Conservation (phyloP, 2,797 vertebrate species). For the Gambusia yucatana region DNA sequence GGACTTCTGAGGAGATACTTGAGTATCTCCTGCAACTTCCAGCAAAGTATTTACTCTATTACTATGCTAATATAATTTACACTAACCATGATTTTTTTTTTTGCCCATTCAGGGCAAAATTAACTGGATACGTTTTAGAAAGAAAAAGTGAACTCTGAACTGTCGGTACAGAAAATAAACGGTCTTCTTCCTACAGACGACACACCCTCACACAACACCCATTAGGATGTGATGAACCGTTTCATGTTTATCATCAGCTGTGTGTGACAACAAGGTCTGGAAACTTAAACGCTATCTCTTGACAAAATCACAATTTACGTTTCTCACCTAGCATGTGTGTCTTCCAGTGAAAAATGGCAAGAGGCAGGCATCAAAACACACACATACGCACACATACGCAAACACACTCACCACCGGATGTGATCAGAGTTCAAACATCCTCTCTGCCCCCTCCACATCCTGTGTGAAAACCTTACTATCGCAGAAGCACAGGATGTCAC, state of each 20-base stretch:
- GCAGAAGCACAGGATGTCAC: slow-evolving; percentile 63
- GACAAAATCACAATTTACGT: slow-evolving; percentile 22
- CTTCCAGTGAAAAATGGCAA: slow-evolving; percentile 41
- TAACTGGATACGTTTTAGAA: not conserved
- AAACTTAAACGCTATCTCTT: slow-evolving; percentile 21
- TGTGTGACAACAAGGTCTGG: slow-evolving; percentile 4
- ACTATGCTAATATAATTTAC: not conserved
- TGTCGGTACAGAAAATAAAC: not conserved
- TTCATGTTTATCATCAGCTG: slow-evolving; percentile 28
- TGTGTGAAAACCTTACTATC: slow-evolving; percentile 58
- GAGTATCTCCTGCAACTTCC: not conserved
- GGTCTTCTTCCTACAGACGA: not conserved
- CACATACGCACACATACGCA: slow-evolving; percentile 27
- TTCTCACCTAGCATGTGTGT: slow-evolving; percentile 14
- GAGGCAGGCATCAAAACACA: slow-evolving; percentile 14
- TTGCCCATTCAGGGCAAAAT: not conserved
- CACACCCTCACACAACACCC: slow-evolving; percentile 24
- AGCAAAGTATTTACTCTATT: not conserved
- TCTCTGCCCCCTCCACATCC: slow-evolving; percentile 74
- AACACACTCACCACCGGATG: slow-evolving; percentile 62
- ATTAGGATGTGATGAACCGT: slow-evolving; percentile 12
- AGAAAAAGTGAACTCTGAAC: not conserved
- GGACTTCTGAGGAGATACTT: not conserved
- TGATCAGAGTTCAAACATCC: slow-evolving; percentile 59
- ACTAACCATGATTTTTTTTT: not conserved